These are phyloP conservation scores for Neosilurus mollespiculum DNA, from an alignment of 2,797 vertebrate species.

Conservation along the genomic window DNA sequence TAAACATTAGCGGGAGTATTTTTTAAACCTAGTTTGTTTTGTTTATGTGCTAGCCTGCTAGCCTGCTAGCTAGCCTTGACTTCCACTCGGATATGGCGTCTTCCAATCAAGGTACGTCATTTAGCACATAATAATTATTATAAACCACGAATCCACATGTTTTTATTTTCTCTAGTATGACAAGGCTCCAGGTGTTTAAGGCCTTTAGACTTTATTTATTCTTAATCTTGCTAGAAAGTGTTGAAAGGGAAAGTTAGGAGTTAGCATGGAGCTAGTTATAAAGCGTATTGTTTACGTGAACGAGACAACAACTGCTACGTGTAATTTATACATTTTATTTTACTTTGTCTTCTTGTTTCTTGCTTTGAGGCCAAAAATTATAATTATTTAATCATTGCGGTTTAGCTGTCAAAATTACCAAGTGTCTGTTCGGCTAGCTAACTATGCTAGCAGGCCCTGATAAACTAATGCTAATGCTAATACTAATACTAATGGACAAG, in stretches of 20 bases:
- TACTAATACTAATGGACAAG: not conserved
- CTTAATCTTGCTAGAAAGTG: not conserved
- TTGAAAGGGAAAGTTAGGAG: too few species aligned
- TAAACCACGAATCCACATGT: not conserved
- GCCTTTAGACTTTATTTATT: not conserved
- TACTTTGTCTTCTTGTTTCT: too few species aligned
- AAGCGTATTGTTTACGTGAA: not conserved
- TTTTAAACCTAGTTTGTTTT: conserved; percentile 52
- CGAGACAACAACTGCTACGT: too few species aligned
- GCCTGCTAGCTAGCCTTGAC: conserved; percentile 10
- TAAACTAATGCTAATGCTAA: not conserved
- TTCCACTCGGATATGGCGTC: conserved; percentile 70
- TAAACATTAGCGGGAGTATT: not conserved
- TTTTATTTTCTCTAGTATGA: not conserved
- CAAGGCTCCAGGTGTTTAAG: not conserved
- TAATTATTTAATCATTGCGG: too few species aligned
- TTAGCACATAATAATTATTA: too few species aligned
- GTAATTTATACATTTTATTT: too few species aligned
- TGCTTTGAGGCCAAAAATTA: not conserved
- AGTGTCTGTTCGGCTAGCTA: not conserved
- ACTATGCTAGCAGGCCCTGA: not conserved
- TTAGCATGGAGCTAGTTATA: not conserved
- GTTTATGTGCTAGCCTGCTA: conserved; percentile 72
- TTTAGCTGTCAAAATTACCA: not conserved
- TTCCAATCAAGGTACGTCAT: conserved; percentile 70